Percentiles rank a stretch among this genome's conserved stretches.
phyloP scores from a whole-genome alignment of 2,888 invertebrate species.

The Drosophila paranaensis region DNA sequence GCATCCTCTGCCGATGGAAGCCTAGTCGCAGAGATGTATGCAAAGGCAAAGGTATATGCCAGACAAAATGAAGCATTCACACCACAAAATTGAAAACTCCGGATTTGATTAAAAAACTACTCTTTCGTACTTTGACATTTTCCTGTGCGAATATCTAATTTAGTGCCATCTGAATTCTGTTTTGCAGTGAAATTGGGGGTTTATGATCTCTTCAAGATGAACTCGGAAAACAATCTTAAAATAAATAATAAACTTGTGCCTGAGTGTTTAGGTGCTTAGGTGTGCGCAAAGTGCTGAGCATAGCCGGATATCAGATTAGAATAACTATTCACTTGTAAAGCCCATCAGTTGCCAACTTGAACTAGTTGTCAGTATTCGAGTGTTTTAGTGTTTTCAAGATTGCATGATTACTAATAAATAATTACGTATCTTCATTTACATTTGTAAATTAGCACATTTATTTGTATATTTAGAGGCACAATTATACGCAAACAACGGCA shows the following conservation, averaged over 20 bases:
- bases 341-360: not conserved
- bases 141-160: not conserved
- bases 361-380: not conserved
- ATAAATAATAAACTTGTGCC: not conserved
- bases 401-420: slow-evolving; percentile 2
- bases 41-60: not conserved
- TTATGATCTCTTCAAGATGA: too few species aligned
- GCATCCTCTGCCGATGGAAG: not conserved
- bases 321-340: not conserved
- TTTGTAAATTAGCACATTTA: slow-evolving; percentile 1
- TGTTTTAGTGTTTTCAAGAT: not conserved
- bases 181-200: not conserved
- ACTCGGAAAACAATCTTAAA: not conserved
- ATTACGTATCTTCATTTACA: slow-evolving; percentile 6
- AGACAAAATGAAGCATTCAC: not conserved
- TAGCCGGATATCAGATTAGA: not conserved
- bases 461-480: slow-evolving; percentile 10
- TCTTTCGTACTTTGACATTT: not conserved
- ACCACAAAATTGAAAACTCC: not conserved
- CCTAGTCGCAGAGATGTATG: not conserved
- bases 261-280: not conserved
- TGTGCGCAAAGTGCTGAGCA: not conserved
- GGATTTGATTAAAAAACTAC: not conserved
- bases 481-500: slow-evolving; percentile 1
- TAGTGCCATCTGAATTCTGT: not conserved